These are phyloP conservation scores for Lasiommata megera DNA, from an alignment of 2,888 invertebrate genomes.

Conservation along the genomic window DNA sequence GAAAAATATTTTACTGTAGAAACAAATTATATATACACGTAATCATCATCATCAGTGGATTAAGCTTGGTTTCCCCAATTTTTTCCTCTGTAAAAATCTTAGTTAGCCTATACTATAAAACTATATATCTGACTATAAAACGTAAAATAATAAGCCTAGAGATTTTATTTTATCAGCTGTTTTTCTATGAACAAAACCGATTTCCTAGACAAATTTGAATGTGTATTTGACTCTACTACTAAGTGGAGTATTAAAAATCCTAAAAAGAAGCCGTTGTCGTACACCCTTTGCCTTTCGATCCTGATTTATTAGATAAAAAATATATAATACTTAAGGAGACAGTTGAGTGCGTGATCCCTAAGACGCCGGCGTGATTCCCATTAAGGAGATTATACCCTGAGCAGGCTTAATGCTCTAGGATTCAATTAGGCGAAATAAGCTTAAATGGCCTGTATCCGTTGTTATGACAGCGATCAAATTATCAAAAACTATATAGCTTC, in stretches of 20 bases:
- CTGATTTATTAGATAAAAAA: conserved; percentile 51
- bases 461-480: conserved; percentile 78
- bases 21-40: no score
- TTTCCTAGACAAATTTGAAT: conserved; percentile 1
- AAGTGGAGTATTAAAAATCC: conserved; percentile 1
- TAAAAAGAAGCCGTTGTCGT: conserved; percentile 12
- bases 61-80: no score
- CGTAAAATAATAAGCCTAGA: no score
- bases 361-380: conserved; percentile 72
- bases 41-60: no score
- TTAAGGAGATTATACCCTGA: conserved; percentile 76
- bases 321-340: conserved; percentile 51
- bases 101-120: no score
- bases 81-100: no score
- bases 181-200: not conserved
- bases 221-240: not conserved
- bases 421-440: conserved; percentile 80
- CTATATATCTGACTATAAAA: no score
- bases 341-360: conserved; percentile 56
- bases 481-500: conserved; percentile 58
- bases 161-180: no score
- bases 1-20: no score
- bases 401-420: conserved; percentile 73
- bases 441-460: conserved; percentile 77
- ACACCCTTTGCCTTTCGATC: conserved; percentile 46